phyloP scores from a whole-genome alignment of 2,888 invertebrate species.

The Oasisia sp. region DNA sequence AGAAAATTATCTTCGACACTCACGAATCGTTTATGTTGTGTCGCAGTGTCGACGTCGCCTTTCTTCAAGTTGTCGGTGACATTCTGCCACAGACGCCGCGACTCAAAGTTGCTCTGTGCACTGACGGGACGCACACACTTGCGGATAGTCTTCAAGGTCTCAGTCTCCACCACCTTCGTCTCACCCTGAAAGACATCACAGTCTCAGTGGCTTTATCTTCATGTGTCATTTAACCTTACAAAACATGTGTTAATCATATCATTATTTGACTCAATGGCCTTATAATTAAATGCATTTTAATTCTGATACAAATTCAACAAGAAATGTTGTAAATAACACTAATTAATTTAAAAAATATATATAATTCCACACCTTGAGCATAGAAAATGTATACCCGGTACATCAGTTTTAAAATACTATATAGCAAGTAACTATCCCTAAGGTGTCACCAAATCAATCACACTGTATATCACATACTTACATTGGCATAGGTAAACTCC shows the following conservation, averaged over 20 bases:
- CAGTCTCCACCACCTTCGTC: slow-evolving; percentile 48
- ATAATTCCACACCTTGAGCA: not conserved
- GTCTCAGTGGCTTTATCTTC: not conserved
- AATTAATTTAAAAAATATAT: not conserved
- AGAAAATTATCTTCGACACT: slow-evolving; percentile 36
- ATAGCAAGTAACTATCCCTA: too few relatives aligned
- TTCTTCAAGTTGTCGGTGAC: slow-evolving; percentile 66
- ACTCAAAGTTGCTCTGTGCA: slow-evolving; percentile 67
- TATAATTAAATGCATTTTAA: not conserved
- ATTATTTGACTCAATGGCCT: too few relatives aligned
- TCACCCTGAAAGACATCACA: slow-evolving; percentile 51
- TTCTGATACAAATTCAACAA: not conserved
- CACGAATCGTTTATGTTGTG: slow-evolving; percentile 65
- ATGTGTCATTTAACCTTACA: not conserved
- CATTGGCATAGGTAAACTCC: slow-evolving; percentile 66
- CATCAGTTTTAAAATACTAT: not conserved
- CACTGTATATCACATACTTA: slow-evolving; percentile 46
- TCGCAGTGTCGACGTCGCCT: slow-evolving; percentile 66
- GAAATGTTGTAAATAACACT: not conserved
- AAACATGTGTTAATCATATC: not conserved
- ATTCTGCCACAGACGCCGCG: slow-evolving; percentile 67
- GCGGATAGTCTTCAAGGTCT: slow-evolving; percentile 47
- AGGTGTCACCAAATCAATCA: too few relatives aligned
- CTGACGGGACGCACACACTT: slow-evolving; percentile 66
- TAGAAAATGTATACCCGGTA: not conserved